Evolutionary conservation across 1,140 invertebrate genomes (phyloP).

Genomic region (Sitophilus oryzae): DNA sequence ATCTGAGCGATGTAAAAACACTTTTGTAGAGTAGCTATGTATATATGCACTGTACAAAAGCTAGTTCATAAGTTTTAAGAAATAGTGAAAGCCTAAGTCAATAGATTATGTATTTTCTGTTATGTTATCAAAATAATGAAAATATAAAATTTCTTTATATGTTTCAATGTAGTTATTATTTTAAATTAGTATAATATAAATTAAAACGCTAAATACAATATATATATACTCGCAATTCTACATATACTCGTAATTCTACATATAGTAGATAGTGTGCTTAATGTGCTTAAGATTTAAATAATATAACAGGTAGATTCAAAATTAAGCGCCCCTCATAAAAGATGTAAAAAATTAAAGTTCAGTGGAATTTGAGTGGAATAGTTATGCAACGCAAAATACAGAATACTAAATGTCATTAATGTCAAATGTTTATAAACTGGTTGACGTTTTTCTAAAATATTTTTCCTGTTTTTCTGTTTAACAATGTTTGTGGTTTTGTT

Average conservation of each 20-base stretch:
- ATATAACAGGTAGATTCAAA: no score
- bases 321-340: no score
- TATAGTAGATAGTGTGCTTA: no score
- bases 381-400: no score
- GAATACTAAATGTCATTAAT: no score
- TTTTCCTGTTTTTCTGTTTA: no score
- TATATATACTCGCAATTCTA: background rate
- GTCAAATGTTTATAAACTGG: no score
- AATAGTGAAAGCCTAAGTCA: slow-evolving; percentile 4
- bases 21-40: slow-evolving; percentile 26
- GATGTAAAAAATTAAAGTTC: no score
- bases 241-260: background rate
- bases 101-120: slow-evolving; percentile 4
- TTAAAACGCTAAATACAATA: background rate
- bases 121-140: slow-evolving; percentile 2
- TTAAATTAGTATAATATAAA: background rate
- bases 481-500: slow-evolving; percentile 2
- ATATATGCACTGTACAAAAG: slow-evolving; percentile 10
- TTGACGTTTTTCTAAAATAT: no score
- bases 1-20: slow-evolving; percentile 29
- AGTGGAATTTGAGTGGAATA: no score
- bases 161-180: no score
- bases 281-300: no score
- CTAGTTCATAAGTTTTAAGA: slow-evolving; percentile 5
- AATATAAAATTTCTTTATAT: slow-evolving; percentile 2